These are phyloP conservation scores for Drosophila eugracilis DNA, from an alignment of 1,140 invertebrate species.

Conservation along the genomic window DNA sequence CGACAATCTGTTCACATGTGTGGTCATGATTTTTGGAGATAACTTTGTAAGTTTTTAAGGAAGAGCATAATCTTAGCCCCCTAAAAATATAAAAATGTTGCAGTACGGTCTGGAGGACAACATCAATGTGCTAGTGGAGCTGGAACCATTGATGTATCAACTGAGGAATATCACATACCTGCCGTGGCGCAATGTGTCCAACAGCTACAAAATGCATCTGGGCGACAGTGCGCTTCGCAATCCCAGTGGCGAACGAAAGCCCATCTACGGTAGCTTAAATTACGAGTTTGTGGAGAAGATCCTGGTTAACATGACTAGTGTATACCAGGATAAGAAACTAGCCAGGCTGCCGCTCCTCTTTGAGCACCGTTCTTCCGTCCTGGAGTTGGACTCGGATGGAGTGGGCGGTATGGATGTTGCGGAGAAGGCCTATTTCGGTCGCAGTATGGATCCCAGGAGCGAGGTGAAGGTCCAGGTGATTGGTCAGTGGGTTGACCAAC, in stretches of 20 bases:
- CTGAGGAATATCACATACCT: conserved; percentile 71
- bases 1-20: conserved; percentile 73
- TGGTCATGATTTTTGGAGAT: conserved; percentile 81
- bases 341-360: conserved; percentile 63
- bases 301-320: conserved; percentile 58
- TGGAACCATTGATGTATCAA: conserved; percentile 75
- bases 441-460: conserved; percentile 70
- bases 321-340: conserved; percentile 40
- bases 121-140: conserved; percentile 76
- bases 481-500: conserved; percentile 77
- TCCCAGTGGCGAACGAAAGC: conserved; percentile 65
- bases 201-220: conserved; percentile 74
- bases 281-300: conserved; percentile 76
- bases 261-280: conserved; percentile 74
- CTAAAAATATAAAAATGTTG: not conserved
- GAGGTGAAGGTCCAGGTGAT: conserved; percentile 73
- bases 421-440: conserved; percentile 72
- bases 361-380: conserved; percentile 68
- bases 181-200: conserved; percentile 72
- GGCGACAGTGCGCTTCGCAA: conserved; percentile 65
- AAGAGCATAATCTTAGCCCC: not conserved
- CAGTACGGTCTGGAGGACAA: conserved; percentile 76
- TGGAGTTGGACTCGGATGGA: conserved; percentile 64
- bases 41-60: conserved; percentile 69
- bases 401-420: conserved; percentile 71